Evolutionary conservation across 2,113 vertebrate species (phyloP), one percentile per base, ranked within the genome.

Genomic region (Rafetus swinhoei): DNA sequence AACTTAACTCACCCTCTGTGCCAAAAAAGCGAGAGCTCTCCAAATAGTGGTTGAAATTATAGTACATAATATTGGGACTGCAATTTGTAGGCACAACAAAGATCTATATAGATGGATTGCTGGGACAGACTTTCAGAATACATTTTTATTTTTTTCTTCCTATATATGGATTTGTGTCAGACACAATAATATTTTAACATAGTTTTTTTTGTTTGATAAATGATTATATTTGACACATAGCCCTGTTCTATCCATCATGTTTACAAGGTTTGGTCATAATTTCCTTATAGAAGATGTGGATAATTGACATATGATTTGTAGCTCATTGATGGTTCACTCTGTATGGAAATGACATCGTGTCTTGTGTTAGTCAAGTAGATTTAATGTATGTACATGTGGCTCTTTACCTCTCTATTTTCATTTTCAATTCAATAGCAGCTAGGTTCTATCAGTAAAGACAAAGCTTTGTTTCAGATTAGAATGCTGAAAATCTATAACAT

Each of bases 221-320:
- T 76, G 2, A 76, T 9, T 93, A 62, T 14, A 35, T 88, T 86
- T 77, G 18, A 62, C 62, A 86, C 19, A 81, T 50, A 87, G 15
- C 19, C 84, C 81, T 94, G 60, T 24, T 55, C 55, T 77, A 81
- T 72, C 39, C 72, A 8, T 76, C 80, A 60, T 52, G 59, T 90
- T 94, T 85, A 87, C 72, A 89, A 86, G 13, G 89, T 82, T 59
- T 94, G 59, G 50, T 72, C 32, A 83, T 92, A 60, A 53, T 95
- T 93, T 94, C 83, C 53, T 88, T 19, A 82, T 32, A 39, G 21
- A 50, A 86, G 82, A 55, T 35, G 84, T 16, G 80, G 72, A 79
- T 91, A 83, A 86, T 27, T 79, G 54, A 60, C 56, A 72, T 91
- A 25, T 81, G 24, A 59, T 12, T 3, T 16, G 21, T 82, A 82